phyloP scores from a whole-genome alignment of 2,888 invertebrate genomes.

The Baccha elongata region DNA sequence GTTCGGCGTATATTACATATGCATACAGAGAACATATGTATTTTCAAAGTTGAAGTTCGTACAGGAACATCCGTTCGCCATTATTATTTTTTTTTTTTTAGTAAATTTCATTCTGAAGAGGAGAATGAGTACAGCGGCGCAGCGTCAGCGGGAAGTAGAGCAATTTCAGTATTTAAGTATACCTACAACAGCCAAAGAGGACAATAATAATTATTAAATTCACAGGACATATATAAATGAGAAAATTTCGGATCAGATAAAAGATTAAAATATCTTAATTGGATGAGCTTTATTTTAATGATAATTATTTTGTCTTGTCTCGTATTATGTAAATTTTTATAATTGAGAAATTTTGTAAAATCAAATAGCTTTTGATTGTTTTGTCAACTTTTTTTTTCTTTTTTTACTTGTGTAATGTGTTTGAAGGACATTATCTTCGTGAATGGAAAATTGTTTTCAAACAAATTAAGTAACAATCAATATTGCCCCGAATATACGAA shows the following conservation, averaged over 20 bases:
- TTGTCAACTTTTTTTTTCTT: background rate
- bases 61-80: constrained; percentile 44
- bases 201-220: constrained; percentile 50
- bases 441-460: too few relatives aligned
- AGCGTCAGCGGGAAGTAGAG: background rate
- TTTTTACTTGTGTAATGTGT: background rate
- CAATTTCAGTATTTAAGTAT: constrained; percentile 36
- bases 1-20: constrained; percentile 32
- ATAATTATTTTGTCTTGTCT: constrained; percentile 43
- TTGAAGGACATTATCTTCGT: constrained; percentile 19
- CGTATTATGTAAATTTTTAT: constrained; percentile 36
- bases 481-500: too few relatives aligned
- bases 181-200: constrained; percentile 31
- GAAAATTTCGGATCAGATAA: constrained; percentile 67
- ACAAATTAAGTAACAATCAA: too few relatives aligned
- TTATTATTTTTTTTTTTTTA: background rate
- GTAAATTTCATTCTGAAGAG: constrained; percentile 14
- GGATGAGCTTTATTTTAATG: constrained; percentile 64
- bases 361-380: constrained; percentile 4
- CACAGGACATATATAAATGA: constrained; percentile 56
- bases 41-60: constrained; percentile 52
- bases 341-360: constrained; percentile 46
- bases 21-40: constrained; percentile 49
- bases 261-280: constrained; percentile 70
- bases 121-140: background rate